Evolutionary conservation across 2,797 vertebrate genomes (phyloP).

Genomic region (Siniperca undulata): DNA sequence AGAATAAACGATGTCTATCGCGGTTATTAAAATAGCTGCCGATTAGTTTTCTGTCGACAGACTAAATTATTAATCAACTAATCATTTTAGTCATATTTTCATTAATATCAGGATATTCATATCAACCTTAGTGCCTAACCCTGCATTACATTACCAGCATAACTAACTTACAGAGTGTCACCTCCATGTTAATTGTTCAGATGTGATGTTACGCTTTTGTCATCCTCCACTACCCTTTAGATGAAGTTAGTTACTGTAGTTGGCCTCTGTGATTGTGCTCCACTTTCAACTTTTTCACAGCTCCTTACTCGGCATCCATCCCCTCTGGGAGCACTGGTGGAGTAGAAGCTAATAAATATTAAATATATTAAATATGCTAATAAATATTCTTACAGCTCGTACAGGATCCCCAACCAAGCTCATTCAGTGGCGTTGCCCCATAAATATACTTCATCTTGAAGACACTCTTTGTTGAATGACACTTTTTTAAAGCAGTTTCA

Average conservation of each 20-base stretch:
- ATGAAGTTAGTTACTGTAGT: constrained; percentile 23
- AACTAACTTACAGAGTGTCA: neutral
- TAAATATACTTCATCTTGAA: constrained; percentile 46
- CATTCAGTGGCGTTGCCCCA: constrained; percentile 2
- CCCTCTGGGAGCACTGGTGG: constrained; percentile 32
- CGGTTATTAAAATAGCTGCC: neutral
- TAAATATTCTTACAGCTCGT: constrained; percentile 49
- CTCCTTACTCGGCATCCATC: constrained; percentile 15
- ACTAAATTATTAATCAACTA: neutral
- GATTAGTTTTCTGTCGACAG: neutral
- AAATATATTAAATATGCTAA: no score
- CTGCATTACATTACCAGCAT: neutral
- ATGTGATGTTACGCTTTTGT: constrained; percentile 22
- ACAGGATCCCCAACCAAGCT: constrained; percentile 25
- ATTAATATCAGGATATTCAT: neutral
- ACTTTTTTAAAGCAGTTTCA: constrained; percentile 28
- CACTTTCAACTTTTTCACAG: constrained; percentile 26
- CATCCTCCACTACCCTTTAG: constrained; percentile 37
- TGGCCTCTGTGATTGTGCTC: neutral
- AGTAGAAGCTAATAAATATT: no score
- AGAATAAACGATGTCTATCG: no score
- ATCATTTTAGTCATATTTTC: neutral
- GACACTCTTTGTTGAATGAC: constrained; percentile 26
- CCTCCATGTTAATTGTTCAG: constrained; percentile 12
- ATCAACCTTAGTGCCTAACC: neutral